phyloP scores from a whole-genome alignment of 2,797 vertebrate genomes.

The Zenarchopterus dispar region DNA sequence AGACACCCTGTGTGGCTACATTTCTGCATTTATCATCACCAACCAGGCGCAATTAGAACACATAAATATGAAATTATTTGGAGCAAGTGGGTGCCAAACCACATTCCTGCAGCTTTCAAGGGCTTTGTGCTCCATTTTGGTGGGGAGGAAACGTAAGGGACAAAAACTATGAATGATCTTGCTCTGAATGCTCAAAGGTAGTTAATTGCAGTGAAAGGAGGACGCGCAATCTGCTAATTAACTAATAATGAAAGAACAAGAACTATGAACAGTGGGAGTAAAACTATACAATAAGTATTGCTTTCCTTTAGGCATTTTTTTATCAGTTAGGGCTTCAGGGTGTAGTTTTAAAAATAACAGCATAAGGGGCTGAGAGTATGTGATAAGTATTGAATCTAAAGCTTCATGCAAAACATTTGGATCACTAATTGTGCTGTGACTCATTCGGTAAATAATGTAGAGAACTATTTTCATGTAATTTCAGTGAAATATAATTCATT shows the following conservation, averaged over 20 bases:
- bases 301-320: conserved; percentile 28
- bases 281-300: conserved; percentile 33
- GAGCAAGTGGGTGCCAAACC: conserved; percentile 36
- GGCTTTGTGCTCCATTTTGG: conserved; percentile 29
- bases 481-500: conserved; percentile 10
- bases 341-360: conserved; percentile 27
- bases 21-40: conserved; percentile 71
- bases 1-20: conserved; percentile 54
- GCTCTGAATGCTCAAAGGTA: conserved; percentile 60
- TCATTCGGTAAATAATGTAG: not conserved
- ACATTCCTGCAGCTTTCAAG: conserved; percentile 58
- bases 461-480: conserved; percentile 5
- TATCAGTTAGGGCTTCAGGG: conserved; percentile 27
- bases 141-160: conserved; percentile 43
- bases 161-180: conserved; percentile 62
- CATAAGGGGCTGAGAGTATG: conserved; percentile 2
- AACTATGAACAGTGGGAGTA: conserved; percentile 45
- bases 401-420: conserved; percentile 8
- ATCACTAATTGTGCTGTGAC: conserved; percentile 18
- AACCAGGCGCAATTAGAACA: conserved; percentile 73
- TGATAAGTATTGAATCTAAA: conserved; percentile 38
- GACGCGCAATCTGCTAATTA: conserved; percentile 72
- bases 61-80: conserved; percentile 67
- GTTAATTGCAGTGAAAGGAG: conserved; percentile 70
- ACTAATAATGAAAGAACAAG: conserved; percentile 61